Conservation (phyloP, 2,797 vertebrate genomes). For the Clamator glandarius region DNA sequence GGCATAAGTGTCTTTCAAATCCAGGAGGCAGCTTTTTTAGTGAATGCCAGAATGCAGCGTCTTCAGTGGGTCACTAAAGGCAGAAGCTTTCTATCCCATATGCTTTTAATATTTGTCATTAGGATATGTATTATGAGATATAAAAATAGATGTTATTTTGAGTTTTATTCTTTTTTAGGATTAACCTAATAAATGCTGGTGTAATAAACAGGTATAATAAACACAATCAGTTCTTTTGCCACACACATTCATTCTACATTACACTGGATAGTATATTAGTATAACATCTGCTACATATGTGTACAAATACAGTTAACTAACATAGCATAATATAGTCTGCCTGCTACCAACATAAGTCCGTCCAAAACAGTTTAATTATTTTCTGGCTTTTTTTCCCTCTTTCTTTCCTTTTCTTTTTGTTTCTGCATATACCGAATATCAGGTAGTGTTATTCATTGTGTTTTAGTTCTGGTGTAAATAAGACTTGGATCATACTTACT, state of each 20-base stretch:
- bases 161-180: background rate
- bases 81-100: background rate
- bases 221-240: background rate
- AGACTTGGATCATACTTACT: constrained; percentile 13
- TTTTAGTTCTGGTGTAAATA: constrained; percentile 16
- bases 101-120: background rate
- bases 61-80: background rate
- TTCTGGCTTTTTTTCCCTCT: background rate
- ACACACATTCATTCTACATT: background rate
- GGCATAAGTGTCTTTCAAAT: background rate
- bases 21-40: background rate
- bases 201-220: background rate
- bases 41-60: background rate
- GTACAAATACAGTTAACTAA: background rate
- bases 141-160: background rate
- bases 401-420: no score
- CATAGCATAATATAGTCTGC: background rate
- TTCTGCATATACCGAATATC: background rate
- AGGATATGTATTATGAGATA: background rate
- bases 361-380: background rate
- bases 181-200: background rate
- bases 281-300: background rate
- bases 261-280: background rate
- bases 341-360: background rate
- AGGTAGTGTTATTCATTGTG: constrained; percentile 28